Conservation (phyloP, 2,797 vertebrate genomes). For the Botia kubotai region DNA sequence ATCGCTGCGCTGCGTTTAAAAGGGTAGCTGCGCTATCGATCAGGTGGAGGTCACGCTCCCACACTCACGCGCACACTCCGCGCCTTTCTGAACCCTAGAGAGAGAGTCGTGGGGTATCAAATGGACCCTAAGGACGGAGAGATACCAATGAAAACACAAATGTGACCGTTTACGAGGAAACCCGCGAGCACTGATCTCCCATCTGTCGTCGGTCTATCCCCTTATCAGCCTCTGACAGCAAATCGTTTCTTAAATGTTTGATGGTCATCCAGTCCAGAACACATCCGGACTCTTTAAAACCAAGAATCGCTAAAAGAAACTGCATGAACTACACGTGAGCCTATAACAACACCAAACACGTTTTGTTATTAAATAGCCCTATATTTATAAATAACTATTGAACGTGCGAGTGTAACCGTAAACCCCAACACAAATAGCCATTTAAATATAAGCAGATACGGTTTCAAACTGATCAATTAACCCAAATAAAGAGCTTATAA, state of each 20-base stretch:
- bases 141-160: constrained; percentile 55
- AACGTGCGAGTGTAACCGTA: background rate
- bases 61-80: constrained; percentile 46
- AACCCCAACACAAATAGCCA: too few relatives aligned
- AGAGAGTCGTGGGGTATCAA: constrained; percentile 41
- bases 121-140: constrained; percentile 21
- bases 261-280: constrained; percentile 55
- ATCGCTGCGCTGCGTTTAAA: constrained; percentile 78
- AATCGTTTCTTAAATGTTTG: constrained; percentile 63
- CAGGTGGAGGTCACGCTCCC: constrained; percentile 73
- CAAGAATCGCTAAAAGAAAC: background rate
- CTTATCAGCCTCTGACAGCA: constrained; percentile 62
- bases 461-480: background rate
- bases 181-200: constrained; percentile 45
- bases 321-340: background rate
- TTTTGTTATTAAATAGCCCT: background rate
- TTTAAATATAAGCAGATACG: too few relatives aligned
- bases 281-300: constrained; percentile 27
- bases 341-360: background rate
- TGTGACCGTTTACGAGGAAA: constrained; percentile 56
- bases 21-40: constrained; percentile 78
- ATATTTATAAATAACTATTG: background rate
- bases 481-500: background rate
- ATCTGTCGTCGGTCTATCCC: constrained; percentile 56
- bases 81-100: constrained; percentile 55